A percentile compares a stretch with the other conserved stretches of the same genome.
Evolutionary conservation across 2,888 invertebrate genomes (phyloP).

Genomic region (Acanthosepion lycidas): DNA sequence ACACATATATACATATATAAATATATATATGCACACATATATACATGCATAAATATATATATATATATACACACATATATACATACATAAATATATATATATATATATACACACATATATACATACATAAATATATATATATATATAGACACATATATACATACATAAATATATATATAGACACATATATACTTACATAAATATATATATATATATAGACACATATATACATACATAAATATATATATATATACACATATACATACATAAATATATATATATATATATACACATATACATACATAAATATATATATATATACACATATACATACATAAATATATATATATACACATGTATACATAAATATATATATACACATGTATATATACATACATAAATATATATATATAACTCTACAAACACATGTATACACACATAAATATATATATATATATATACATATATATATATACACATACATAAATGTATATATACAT

Average conservation of each 20-base stretch:
- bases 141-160: too few relatives aligned
- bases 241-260: not conserved
- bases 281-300: not conserved
- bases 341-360: not conserved
- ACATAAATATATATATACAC: not conserved
- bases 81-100: too few relatives aligned
- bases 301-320: not conserved
- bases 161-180: too few relatives aligned
- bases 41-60: too few relatives aligned
- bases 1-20: too few relatives aligned
- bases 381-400: not conserved
- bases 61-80: too few relatives aligned
- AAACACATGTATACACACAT: not conserved
- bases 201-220: too few relatives aligned
- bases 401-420: not conserved
- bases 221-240: too few relatives aligned
- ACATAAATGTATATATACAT: not conserved
- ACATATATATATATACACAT: not conserved
- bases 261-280: not conserved
- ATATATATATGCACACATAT: too few relatives aligned
- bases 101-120: too few relatives aligned
- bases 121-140: too few relatives aligned
- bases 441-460: not conserved
- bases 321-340: not conserved
- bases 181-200: too few relatives aligned